Evolutionary conservation across 2,113 vertebrate genomes (phyloP), one percentile per base, ranked within the genome.

Genomic region (Galeopterus variegatus): DNA sequence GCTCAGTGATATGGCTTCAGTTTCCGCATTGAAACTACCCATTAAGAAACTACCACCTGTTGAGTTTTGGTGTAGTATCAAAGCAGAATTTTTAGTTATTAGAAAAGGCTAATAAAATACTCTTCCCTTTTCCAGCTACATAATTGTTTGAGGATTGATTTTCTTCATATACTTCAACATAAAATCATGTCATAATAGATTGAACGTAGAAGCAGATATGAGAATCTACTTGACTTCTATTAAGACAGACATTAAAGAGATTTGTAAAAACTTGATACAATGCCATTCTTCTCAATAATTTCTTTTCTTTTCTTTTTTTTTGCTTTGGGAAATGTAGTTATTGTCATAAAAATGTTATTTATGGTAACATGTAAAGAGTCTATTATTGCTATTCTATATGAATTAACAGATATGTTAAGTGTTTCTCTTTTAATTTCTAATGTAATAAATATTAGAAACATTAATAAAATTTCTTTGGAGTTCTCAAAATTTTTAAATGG

Each of bases 341-440:
- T 50, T 94, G 84, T 93, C 21, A 60, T 50, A 81, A 60, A 97
- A 92, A 64, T 73, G 18, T 33, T 67, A 67, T 56, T 86, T 85
- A 64, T 64, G 6, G 21, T 31, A 48, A 58, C 3, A 13, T 11
- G 5, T 31, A 93, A 94, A 85, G 24, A 58, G 21, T 83, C 31
- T 85, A 54, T 72, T 69, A 58, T 70, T 88, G 48, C 17, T 88
- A 33, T 86, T 89, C 95, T 52, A 94, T 95, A 86, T 92, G 18
- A 95, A 94, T 50, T 80, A 65, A 54, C 23, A 58, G 36, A 41
- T 50, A 90, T 50, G 89, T 90, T 6, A 84, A 77, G 28, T 83
- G 41, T 88, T 92, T 65, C 36, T 77, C 2, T 36, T 93, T 96
- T 65, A 85, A 89, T 94, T 96, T 86, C 12, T 70, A 86, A 58